phyloP scores from a whole-genome alignment of 2,113 vertebrate species.

The Equus przewalskii region DNA sequence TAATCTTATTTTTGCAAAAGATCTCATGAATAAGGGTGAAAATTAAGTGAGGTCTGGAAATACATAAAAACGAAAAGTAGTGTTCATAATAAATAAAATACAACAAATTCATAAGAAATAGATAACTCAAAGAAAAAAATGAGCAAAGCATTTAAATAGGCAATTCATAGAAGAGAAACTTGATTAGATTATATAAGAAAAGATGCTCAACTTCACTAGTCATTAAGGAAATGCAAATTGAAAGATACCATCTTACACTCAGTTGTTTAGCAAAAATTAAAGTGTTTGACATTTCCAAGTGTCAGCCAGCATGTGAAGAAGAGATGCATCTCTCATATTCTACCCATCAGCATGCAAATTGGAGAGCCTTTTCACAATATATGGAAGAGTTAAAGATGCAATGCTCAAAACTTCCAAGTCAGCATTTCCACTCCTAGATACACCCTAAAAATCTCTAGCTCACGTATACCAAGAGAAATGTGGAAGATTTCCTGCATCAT shows the following conservation, averaged over 20 bases:
- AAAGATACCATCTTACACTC: background rate
- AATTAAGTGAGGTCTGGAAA: background rate
- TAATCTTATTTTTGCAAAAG: background rate
- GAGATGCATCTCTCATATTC: rapidly evolving
- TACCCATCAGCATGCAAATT: rapidly evolving
- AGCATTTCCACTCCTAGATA: background rate
- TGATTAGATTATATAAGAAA: background rate
- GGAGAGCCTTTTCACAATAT: background rate
- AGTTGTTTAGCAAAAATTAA: background rate
- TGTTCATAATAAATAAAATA: background rate
- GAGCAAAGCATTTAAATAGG: background rate
- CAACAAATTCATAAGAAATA: background rate
- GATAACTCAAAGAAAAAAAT: background rate
- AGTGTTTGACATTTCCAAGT: background rate
- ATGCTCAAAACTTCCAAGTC: background rate
- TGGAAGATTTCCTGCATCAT: background rate
- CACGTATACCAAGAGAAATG: background rate
- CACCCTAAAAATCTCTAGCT: background rate
- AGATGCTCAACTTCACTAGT: background rate
- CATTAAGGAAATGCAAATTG: background rate
- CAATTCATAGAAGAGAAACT: background rate
- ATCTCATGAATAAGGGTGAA: background rate
- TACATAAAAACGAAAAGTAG: background rate
- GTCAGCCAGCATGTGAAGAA: background rate
- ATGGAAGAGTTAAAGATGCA: background rate